Percentiles rank a stretch among this genome's conserved stretches.
Conservation (phyloP, 2,888 invertebrate genomes). For the Eulithis prunata region DNA sequence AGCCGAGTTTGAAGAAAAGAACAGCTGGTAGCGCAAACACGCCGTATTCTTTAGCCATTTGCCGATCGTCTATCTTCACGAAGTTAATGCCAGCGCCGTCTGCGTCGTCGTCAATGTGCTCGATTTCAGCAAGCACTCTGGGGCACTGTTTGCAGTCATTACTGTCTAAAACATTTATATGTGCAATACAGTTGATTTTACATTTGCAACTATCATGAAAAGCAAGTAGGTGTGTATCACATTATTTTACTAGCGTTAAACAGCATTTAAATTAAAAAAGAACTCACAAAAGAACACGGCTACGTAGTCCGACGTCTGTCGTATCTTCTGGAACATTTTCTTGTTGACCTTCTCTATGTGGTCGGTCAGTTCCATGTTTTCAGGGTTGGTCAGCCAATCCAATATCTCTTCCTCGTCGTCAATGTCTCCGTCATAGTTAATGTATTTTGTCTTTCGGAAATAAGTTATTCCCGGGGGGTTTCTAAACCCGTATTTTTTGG, state of each 20-base stretch:
- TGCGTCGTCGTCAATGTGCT: conserved; percentile 97
- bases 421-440: conserved; percentile 96
- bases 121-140: conserved; percentile 93
- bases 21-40: conserved; percentile 96
- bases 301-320: conserved; percentile 94
- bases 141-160: conserved; percentile 98
- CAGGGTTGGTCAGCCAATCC: conserved; percentile 96
- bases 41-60: conserved; percentile 93
- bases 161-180: conserved; percentile 90
- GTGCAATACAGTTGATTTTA: conserved; percentile 73
- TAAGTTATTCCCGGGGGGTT: conserved; percentile 96
- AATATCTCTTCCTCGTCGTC: conserved; percentile 95
- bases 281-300: conserved; percentile 97
- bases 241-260: not conserved
- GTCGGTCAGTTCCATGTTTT: conserved; percentile 97
- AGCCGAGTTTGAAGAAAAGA: conserved; percentile 93
- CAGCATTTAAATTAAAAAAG: conserved; percentile 36
- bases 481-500: conserved; percentile 95
- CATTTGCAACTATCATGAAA: conserved; percentile 40
- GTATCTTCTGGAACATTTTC: conserved; percentile 96
- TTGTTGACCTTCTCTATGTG: conserved; percentile 95
- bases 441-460: conserved; percentile 94
- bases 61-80: conserved; percentile 95
- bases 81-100: conserved; percentile 96
- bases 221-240: conserved; percentile 6